A percentile compares a stretch with the other conserved stretches of the same genome.
Evolutionary conservation across 2,113 vertebrate genomes (phyloP).

Genomic region (Microcebus tavaratra): DNA sequence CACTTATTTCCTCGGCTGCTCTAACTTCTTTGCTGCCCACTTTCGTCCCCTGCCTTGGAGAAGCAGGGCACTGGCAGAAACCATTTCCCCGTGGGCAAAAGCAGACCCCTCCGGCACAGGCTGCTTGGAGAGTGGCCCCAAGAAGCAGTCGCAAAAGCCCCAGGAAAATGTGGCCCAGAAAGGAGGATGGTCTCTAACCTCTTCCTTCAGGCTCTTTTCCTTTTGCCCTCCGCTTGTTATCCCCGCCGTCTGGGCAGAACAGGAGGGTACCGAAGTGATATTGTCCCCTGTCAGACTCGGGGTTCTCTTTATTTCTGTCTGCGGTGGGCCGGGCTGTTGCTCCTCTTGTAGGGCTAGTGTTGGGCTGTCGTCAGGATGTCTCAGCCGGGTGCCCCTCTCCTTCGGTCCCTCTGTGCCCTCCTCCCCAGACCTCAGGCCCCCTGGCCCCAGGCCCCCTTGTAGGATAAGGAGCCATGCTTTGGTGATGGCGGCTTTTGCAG

Average conservation of each 20-base stretch:
- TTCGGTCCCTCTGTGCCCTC: background rate
- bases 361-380: background rate
- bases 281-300: rapidly evolving
- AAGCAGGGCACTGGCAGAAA: background rate
- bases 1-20: background rate
- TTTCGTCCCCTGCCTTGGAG: background rate
- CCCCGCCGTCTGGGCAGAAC: background rate
- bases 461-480: background rate
- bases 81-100: background rate
- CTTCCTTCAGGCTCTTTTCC: background rate
- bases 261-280: rapidly evolving
- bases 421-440: background rate
- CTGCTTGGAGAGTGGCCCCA: too few species aligned
- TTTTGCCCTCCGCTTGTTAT: background rate
- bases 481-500: background rate
- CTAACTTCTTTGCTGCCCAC: background rate
- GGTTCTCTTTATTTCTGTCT: background rate
- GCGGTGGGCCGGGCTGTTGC: background rate
- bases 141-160: background rate
- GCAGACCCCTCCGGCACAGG: background rate
- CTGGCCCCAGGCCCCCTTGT: background rate
- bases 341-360: background rate
- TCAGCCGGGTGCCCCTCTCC: background rate
- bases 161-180: background rate
- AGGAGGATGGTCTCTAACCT: background rate